Percentiles rank a stretch among this genome's conserved stretches.
Evolutionary conservation across 2,113 vertebrate genomes (phyloP).

Genomic region (Misgurnus anguillicaudatus): DNA sequence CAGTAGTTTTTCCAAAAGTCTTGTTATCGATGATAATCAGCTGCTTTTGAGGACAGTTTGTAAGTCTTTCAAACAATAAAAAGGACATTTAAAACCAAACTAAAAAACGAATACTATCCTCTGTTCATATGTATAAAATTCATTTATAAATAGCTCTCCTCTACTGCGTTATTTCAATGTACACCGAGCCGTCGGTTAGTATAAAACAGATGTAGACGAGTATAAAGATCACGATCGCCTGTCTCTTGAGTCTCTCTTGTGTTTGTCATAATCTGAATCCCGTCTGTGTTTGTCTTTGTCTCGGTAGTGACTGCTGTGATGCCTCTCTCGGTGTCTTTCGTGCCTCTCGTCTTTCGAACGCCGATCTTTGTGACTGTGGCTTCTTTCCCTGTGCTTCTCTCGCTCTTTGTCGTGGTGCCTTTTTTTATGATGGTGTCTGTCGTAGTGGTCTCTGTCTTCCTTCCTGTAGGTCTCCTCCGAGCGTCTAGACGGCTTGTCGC

Average conservation of each 20-base stretch:
- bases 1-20: conserved; percentile 46
- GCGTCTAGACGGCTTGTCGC: conserved; percentile 80
- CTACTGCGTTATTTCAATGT: conserved; percentile 58
- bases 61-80: not conserved
- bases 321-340: conserved; percentile 82
- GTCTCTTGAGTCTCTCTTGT: conserved; percentile 85
- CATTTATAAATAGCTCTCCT: conserved; percentile 57
- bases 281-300: conserved; percentile 76
- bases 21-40: conserved; percentile 26
- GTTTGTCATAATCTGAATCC: conserved; percentile 80
- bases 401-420: conserved; percentile 79
- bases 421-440: conserved; percentile 85
- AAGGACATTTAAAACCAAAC: conserved; percentile 32
- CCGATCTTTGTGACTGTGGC: conserved; percentile 70
- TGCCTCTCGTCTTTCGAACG: conserved; percentile 71
- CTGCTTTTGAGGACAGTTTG: conserved; percentile 23
- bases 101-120: conserved; percentile 42
- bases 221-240: conserved; percentile 66
- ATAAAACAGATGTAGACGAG: conserved; percentile 39
- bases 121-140: conserved; percentile 50
- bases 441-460: conserved; percentile 79
- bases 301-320: conserved; percentile 68
- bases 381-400: conserved; percentile 68
- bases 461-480: conserved; percentile 75
- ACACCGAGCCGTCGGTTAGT: conserved; percentile 43